Evolutionary conservation across 2,113 vertebrate species (phyloP), one percentile per base, ranked within the genome.

Genomic region (Corydoras sp.): DNA sequence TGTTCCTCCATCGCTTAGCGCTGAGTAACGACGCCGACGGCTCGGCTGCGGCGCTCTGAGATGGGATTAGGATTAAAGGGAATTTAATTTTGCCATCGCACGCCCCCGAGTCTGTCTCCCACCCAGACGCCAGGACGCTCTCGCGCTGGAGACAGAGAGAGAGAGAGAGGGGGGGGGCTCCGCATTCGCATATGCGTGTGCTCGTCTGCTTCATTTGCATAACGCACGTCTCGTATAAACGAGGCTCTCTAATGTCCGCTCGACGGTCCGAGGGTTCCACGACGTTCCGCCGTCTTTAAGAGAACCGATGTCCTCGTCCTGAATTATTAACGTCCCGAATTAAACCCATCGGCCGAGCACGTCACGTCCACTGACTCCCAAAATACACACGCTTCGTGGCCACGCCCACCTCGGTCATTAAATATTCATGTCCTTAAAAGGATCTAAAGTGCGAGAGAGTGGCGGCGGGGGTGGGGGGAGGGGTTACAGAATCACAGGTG

Each of bases 61-160:
- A 90, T 88, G 79, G 86, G 85, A 89, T 91, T 90, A 90, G 81
- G 81, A 75, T 86, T 89, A 89, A 90, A 89, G 80, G 83, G 87
- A 91, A 89, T 91, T 90, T 88, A 90, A 90, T 89, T 89, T 85
- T 85, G 83, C 84, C 73, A 74, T 86, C 79, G 83, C 81, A 84
- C 83, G 82, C 84, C 88, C 83, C 79, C 69, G 84, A 86, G 85
- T 83, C 83, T 82, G 86, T 86, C 88, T 88, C 77, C 86, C 86
- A 83, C 83, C 83, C 81, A 89, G 87, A 87, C 85, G 82, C 72
- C 77, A 80, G 82, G 85, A 82, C 84, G 83, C 75, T 62, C 32
- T 64, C 4, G 31, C 13, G 50, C 59, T 30, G 30, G 60, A 71
- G 55, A 4, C 11, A 61, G 65, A 74, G 74, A 68, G 59, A 71